These are phyloP conservation scores for Aporrectodea caliginosa DNA, from an alignment of 1,140 invertebrate genomes.

Conservation along the genomic window DNA sequence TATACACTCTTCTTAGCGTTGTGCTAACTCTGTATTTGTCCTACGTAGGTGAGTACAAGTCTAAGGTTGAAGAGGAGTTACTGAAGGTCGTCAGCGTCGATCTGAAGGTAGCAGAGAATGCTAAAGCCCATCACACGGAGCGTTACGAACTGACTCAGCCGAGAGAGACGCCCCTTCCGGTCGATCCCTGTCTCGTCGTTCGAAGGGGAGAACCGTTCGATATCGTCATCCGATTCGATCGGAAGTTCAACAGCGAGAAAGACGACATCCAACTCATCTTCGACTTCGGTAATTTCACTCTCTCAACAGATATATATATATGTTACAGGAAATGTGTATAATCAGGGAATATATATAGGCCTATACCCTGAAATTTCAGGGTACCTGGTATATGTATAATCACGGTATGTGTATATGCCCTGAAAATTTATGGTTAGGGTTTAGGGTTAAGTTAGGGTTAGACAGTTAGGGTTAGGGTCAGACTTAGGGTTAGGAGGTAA, in stretches of 20 bases:
- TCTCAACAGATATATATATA: too few species aligned
- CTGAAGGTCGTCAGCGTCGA: conserved; percentile 68
- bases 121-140: conserved; percentile 68
- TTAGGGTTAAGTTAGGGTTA: too few species aligned
- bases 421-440: too few species aligned
- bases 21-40: too few species aligned
- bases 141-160: conserved; percentile 70
- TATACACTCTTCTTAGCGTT: too few species aligned
- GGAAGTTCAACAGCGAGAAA: conserved; percentile 66
- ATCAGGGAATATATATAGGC: too few species aligned
- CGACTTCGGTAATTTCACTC: conserved; percentile 57
- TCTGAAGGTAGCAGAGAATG: conserved; percentile 69
- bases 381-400: too few species aligned
- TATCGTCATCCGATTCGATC: conserved; percentile 68
- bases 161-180: conserved; percentile 44
- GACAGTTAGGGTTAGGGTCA: too few species aligned
- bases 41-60: conserved; percentile 12
- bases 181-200: conserved; percentile 74
- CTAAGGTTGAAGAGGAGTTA: conserved; percentile 55
- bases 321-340: too few species aligned
- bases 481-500: too few species aligned
- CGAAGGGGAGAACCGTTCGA: conserved; percentile 77
- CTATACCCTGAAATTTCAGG: too few species aligned
- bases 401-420: too few species aligned
- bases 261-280: conserved; percentile 75